These are phyloP conservation scores for Acronicta aceris DNA, from an alignment of 2,888 invertebrate species.

Conservation along the genomic window DNA sequence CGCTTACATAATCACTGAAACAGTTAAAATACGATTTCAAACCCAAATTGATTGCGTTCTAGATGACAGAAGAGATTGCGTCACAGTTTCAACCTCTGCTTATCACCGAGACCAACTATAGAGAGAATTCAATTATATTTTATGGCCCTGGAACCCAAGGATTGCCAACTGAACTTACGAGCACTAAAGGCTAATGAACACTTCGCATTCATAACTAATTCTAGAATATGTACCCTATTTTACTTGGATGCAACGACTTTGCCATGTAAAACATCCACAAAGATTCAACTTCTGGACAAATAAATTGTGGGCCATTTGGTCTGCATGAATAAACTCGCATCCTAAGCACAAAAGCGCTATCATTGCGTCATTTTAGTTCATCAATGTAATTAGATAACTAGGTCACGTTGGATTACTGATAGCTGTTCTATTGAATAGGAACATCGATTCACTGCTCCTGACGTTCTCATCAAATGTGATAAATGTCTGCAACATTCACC, in stretches of 20 bases:
- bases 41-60: not conserved
- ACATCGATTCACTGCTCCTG: slow-evolving; percentile 21
- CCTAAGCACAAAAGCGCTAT: not conserved
- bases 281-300: too few species aligned
- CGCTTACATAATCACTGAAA: not conserved
- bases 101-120: not conserved
- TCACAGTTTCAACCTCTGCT: not conserved
- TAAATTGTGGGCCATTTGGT: not conserved
- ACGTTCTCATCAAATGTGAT: not conserved
- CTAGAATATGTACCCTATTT: not conserved
- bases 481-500: slow-evolving; percentile 11
- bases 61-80: not conserved
- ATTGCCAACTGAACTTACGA: not conserved
- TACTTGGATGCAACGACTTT: not conserved
- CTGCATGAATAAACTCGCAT: not conserved
- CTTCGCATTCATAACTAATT: not conserved
- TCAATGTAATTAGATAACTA: slow-evolving; percentile 36
- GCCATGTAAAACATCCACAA: not conserved
- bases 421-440: slow-evolving; percentile 16
- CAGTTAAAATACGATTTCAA: not conserved
- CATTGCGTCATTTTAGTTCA: slow-evolving; percentile 18
- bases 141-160: not conserved
- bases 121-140: not conserved
- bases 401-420: slow-evolving; percentile 32
- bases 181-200: not conserved